These are phyloP conservation scores for Caenorhabditis briggsae DNA, from an alignment of 1,140 invertebrate genomes.

Conservation along the genomic window DNA sequence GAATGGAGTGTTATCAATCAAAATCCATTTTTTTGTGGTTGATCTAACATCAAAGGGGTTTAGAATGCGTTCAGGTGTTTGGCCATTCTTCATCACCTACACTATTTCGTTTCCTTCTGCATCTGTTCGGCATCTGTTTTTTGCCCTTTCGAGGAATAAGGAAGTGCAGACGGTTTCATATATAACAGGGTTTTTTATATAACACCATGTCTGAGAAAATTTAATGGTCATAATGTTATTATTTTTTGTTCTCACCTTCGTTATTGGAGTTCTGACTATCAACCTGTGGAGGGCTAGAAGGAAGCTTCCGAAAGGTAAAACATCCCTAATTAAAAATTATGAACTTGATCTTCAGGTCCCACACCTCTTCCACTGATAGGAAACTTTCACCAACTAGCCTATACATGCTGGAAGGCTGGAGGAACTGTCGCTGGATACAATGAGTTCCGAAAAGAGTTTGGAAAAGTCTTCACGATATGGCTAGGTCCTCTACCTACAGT, in stretches of 20 bases:
- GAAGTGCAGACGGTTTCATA: no score
- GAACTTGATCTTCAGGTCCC: not conserved
- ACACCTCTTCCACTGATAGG: constrained; percentile 44
- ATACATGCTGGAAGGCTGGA: not conserved
- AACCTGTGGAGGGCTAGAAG: constrained; percentile 10
- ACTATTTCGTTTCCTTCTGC: no score
- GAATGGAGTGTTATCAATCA: no score
- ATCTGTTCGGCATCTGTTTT: no score
- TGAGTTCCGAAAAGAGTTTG: constrained; percentile 54
- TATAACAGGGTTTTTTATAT: no score
- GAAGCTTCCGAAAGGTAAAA: constrained; percentile 13
- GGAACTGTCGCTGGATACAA: constrained; percentile 12
- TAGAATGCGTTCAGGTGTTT: no score
- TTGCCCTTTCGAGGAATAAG: no score
- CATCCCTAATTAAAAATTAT: not conserved
- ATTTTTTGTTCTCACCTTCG: not conserved
- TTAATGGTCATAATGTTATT: not conserved
- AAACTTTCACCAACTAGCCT: constrained; percentile 53
- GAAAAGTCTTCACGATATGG: constrained; percentile 56
- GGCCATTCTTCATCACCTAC: no score
- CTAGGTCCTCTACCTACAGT: constrained; percentile 56
- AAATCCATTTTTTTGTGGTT: no score
- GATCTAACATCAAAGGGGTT: no score
- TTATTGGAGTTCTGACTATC: not conserved
- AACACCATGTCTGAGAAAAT: no score